Evolutionary conservation across 1,140 invertebrate species (phyloP).

Genomic region (Cheumatopsyche charites): DNA sequence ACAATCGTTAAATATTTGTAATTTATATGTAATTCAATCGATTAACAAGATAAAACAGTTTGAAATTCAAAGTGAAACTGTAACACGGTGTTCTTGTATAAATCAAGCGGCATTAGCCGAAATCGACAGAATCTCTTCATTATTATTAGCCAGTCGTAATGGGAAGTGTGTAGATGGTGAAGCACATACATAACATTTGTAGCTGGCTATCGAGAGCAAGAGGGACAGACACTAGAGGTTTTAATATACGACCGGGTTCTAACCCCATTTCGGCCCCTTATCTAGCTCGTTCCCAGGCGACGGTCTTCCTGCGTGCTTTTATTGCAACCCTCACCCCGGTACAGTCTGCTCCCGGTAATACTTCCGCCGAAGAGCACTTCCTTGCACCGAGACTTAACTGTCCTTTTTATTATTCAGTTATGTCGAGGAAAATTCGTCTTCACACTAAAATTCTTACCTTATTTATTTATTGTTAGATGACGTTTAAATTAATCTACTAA

Average conservation of each 20-base stretch:
- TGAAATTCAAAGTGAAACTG: no score
- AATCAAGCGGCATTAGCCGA: constrained; percentile 14
- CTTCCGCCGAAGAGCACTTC: neutral
- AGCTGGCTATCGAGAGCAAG: neutral
- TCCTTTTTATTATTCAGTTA: no score
- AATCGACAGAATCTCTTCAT: constrained; percentile 28
- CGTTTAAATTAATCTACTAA: no score
- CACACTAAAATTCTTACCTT: no score
- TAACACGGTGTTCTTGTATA: neutral
- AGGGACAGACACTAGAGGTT: constrained; percentile 10
- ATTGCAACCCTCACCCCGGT: constrained; percentile 10
- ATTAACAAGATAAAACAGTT: no score
- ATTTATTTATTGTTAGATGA: no score
- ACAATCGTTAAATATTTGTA: no score
- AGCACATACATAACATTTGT: no score
- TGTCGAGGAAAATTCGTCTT: no score
- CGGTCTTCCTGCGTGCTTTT: constrained; percentile 20
- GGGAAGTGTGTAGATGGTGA: no score
- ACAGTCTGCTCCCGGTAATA: constrained; percentile 5
- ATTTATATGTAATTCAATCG: no score
- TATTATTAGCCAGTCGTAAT: constrained; percentile 11
- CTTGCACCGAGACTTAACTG: neutral
- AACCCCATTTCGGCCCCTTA: constrained; percentile 18
- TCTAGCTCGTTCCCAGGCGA: constrained; percentile 22
- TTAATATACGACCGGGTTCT: constrained; percentile 20